Base-by-base conservation (phyloP, 1,140 invertebrate genomes). In the Eufriesea mexicana region DNA sequence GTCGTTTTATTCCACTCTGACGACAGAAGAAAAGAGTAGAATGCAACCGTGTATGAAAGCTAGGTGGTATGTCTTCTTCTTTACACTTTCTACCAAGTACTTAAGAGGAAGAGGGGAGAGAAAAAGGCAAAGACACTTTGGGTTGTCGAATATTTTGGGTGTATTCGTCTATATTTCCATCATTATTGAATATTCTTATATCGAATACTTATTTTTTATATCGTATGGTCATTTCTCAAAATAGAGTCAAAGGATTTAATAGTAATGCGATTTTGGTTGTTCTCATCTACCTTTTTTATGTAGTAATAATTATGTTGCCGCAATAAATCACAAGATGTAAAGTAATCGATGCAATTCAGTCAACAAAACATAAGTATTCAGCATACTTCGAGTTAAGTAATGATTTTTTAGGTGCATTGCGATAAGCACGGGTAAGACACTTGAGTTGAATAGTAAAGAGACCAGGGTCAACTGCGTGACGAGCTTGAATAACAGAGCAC, bases 21-120 rank as follows among this genome's bases (percentile, higher is more conserved):
- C 91, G 49, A 66, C 85, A 28, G 93, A 93, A 82, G 93, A 94
- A 86, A 91, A 83, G 82, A 86, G 87, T 74, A 90, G 93, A 89
- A 91, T 91, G 84, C 90, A 93, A 62, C 93, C 92, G 72, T 93
- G 90, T 55, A 88, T 82, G 82, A 92, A 80, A 77, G 91, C 90
- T 66, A 93, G 88, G 88, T 94, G 93, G 93, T 94, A 94, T 59
- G 91, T 91, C 82, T 25, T 51, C 59, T 73, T 76, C n/a, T 61
- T 51, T 64, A 78, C 16, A 45, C 55, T 80, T 77, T 61, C 62
- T 62, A 81, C 42, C n/a, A 16, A 55, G 23, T 54, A 62, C 12
- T 75, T 67, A 28, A 54, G 20, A 14, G 16, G 25, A 66, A 47
- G 35, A 57, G 51, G 25, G 18, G 10, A 28, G 51, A 47, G 66